Percentiles rank a stretch among this genome's conserved stretches.
These are phyloP conservation scores for Sebastes matsubarae DNA, from an alignment of 2,797 vertebrate species.

Conservation along the genomic window DNA sequence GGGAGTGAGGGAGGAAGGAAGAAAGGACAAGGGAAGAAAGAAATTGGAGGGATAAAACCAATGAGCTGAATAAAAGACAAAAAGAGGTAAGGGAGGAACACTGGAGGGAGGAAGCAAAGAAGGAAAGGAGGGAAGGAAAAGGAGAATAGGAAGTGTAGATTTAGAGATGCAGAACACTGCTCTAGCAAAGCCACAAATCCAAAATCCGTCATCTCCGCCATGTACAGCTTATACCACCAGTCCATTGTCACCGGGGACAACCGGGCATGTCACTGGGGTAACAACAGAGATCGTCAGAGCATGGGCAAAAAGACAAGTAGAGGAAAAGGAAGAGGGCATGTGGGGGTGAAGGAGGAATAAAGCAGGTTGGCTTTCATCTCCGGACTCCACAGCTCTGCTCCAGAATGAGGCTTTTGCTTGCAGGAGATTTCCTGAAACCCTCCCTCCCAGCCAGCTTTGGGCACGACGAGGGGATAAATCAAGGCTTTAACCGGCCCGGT, in stretches of 20 bases:
- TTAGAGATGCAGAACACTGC: constrained; percentile 24
- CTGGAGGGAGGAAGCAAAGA: neutral
- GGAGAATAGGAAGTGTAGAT: neutral
- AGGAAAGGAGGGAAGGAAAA: neutral
- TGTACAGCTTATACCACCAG: constrained; percentile 39
- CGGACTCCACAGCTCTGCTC: constrained; percentile 15
- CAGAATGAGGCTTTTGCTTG: constrained; percentile 32
- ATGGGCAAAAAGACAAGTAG: neutral
- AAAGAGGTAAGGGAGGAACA: neutral
- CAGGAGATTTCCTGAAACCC: constrained; percentile 45
- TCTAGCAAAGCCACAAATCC: constrained; percentile 39
- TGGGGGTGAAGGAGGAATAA: constrained; percentile 17
- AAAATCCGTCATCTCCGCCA: constrained; percentile 40
- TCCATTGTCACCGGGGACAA: constrained; percentile 50
- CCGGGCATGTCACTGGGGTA: constrained; percentile 31
- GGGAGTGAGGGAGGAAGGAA: neutral
- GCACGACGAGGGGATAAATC: constrained; percentile 56
- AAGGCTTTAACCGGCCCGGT: constrained; percentile 46
- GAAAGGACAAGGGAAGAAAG: neutral
- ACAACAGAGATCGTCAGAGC: constrained; percentile 27
- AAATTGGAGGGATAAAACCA: neutral
- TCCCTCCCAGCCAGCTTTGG: constrained; percentile 30
- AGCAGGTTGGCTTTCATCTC: constrained; percentile 44
- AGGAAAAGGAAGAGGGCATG: neutral
- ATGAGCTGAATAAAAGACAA: neutral